phyloP scores from a whole-genome alignment of 1,140 invertebrate species.

The Coenobita brevimanus region DNA sequence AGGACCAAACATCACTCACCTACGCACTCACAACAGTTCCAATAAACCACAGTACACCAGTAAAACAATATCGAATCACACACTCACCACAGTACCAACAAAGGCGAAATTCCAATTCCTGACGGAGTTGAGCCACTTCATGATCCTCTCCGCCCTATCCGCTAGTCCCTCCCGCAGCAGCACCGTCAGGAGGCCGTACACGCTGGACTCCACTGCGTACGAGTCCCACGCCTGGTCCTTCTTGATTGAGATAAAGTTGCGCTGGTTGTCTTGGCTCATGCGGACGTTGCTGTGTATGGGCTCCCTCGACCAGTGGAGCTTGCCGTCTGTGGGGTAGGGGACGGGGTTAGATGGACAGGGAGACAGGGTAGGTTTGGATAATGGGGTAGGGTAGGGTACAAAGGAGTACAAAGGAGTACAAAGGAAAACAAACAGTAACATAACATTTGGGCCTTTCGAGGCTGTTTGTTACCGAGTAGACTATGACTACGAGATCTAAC shows the following conservation, averaged over 20 bases:
- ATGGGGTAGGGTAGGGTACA: no score
- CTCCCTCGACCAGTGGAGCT: slow-evolving; percentile 75
- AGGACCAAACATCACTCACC: no score
- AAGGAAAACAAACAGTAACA: no score
- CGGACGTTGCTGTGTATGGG: slow-evolving; percentile 72
- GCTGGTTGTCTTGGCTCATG: slow-evolving; percentile 74
- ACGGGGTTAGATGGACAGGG: neutral
- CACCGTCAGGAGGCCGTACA: slow-evolving; percentile 78
- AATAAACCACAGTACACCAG: neutral
- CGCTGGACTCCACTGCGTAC: slow-evolving; percentile 76
- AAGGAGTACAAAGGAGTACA: no score
- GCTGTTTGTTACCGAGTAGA: no score
- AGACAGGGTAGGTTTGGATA: no score
- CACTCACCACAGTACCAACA: slow-evolving; percentile 76
- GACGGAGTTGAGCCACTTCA: slow-evolving; percentile 77
- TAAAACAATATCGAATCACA: neutral
- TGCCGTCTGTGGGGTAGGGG: slow-evolving; percentile 72
- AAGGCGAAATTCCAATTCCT: slow-evolving; percentile 77
- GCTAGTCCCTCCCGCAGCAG: slow-evolving; percentile 74
- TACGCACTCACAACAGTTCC: no score
- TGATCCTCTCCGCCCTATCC: slow-evolving; percentile 67
- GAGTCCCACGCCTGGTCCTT: slow-evolving; percentile 73
- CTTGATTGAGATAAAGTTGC: slow-evolving; percentile 74
- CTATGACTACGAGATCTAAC: no score
- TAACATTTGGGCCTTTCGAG: no score